Evolutionary conservation across 2,113 vertebrate genomes (phyloP), one percentile per base, ranked within the genome.

Genomic region (Coturnix japonica): DNA sequence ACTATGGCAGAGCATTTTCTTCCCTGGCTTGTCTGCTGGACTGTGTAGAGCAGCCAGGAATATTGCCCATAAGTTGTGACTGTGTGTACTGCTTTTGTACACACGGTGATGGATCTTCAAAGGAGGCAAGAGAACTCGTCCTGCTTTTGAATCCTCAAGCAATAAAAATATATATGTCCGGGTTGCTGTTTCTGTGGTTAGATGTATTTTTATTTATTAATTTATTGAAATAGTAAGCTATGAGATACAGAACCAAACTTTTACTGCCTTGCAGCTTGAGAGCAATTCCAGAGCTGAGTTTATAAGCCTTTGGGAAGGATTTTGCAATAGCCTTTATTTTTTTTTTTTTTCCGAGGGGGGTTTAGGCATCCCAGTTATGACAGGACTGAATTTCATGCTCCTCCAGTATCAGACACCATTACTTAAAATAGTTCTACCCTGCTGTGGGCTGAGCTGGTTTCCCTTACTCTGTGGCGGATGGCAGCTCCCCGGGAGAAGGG

Each of bases 341-440:
- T 63, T 63, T 87, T 79, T 89, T 81, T 71, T 63, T 26, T 57
- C 4, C 71, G 79, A 1, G 18, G 26, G 28, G 26, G 5, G 28
- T 7, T 78, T 82, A 94, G 84, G 91, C 59, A 96, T 97, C 96
- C 94, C 88, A 95, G 85, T 65, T 96, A 96, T 96, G 95, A 63
- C 54, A 66, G 83, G 92, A 87, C 90, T 88, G 85, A 91, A 95
- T 96, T 96, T 96, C 92, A 93, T 91, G 82, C 93, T 95, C 64
- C 95, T 94, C 92, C 69, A 51, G 88, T 95, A 80, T 94, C 95
- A 96, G 81, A 26, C 60, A 46, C 77, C 61, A 73, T 73, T 87
- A 49, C 96, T 93, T 94, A 94, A 97, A 97, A 97, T 97, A 97
- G 95, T 85, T 91, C 59, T 65, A 91, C 70, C 78, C 87, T 0